Evolutionary conservation across 1,140 invertebrate species (phyloP).

Genomic region (Zaprionus davidi): DNA sequence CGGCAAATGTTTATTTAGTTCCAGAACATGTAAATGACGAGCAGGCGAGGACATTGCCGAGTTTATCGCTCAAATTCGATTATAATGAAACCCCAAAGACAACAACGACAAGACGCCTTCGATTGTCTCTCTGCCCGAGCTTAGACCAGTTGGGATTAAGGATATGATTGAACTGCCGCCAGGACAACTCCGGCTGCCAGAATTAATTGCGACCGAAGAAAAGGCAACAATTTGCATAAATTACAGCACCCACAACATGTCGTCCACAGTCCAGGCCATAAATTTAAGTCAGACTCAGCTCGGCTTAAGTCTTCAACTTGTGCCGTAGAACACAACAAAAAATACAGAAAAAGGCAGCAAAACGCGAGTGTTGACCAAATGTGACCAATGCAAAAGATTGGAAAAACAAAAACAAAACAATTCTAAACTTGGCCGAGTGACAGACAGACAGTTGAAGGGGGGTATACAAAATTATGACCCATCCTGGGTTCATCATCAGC

Average conservation of each 20-base stretch:
- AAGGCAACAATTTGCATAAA: constrained; percentile 76
- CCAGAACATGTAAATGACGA: constrained; percentile 50
- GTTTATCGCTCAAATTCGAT: constrained; percentile 78
- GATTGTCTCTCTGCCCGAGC: constrained; percentile 11
- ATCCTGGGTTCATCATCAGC: constrained; percentile 21
- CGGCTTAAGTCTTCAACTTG: constrained; percentile 73
- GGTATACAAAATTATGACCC: constrained; percentile 43
- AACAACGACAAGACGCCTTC: constrained; percentile 50
- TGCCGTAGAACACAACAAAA: background rate
- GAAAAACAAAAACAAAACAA: constrained; percentile 12
- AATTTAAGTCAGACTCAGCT: constrained; percentile 59
- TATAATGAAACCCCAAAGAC: constrained; percentile 71
- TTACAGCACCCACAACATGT: constrained; percentile 56
- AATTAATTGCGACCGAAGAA: constrained; percentile 67
- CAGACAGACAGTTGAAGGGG: constrained; percentile 3
- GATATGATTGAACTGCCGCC: constrained; percentile 69
- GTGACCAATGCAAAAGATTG: constrained; percentile 33
- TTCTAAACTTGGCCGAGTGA: constrained; percentile 24
- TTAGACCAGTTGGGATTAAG: constrained; percentile 51
- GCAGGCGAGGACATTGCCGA: constrained; percentile 56
- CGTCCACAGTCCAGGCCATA: constrained; percentile 53
- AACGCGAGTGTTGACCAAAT: constrained; percentile 46
- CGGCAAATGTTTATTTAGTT: constrained; percentile 72
- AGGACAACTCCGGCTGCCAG: constrained; percentile 40
- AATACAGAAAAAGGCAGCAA: constrained; percentile 17